These are phyloP conservation scores for Actenoides hombroni DNA, from an alignment of 2,113 vertebrate species.

Conservation along the genomic window DNA sequence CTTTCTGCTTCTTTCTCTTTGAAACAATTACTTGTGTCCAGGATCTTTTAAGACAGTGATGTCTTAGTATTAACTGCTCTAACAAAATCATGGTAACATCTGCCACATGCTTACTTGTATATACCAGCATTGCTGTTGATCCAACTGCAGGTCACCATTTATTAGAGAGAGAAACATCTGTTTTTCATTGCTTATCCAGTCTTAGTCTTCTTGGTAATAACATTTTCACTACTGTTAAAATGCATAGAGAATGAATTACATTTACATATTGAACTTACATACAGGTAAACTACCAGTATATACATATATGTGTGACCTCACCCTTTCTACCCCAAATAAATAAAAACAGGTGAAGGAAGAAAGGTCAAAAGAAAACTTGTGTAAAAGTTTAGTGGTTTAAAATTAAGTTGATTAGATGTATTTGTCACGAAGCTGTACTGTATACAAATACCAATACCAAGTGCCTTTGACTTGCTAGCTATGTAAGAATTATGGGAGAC, in stretches of 20 bases:
- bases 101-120: neutral
- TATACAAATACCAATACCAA: neutral
- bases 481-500: neutral
- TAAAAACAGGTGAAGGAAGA: neutral
- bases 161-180: slow-evolving; percentile 26
- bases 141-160: neutral
- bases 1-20: neutral
- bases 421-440: neutral
- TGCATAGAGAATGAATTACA: neutral
- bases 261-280: neutral
- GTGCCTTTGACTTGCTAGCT: neutral
- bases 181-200: neutral
- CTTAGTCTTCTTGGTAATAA: neutral
- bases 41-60: neutral
- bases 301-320: neutral
- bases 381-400: neutral
- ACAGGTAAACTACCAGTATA: neutral
- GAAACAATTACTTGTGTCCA: neutral
- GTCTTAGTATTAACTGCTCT: neutral
- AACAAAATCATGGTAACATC: slow-evolving; percentile 13
- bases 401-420: neutral
- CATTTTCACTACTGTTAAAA: neutral
- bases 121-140: neutral
- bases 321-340: neutral
- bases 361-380: neutral